Evolutionary conservation across 1,140 invertebrate species (phyloP), one percentile per base, ranked within the genome.

Genomic region (Drosophila elegans): DNA sequence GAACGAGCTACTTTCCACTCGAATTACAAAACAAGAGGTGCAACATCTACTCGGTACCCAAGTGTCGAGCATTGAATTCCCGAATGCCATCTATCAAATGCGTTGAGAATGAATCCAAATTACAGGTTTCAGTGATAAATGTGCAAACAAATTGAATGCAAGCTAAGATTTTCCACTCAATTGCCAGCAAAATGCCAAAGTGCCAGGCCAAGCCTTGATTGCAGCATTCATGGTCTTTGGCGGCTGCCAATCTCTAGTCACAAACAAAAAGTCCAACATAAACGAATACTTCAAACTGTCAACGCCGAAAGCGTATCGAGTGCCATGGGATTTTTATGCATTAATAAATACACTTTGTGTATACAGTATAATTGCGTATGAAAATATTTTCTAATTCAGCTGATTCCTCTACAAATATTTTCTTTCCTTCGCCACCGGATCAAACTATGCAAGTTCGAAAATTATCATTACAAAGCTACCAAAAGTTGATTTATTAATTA

Each of bases 381-480:
- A 71, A 56, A 71, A 71, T 56, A 71, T 72, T 71, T 42, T 54
- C 16, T 27, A n/a, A 9, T 29, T 25, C 48, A 39, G 12, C 27
- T 16, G 49, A 6, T 56, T 64, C 45, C 59, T 62, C 57, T 16
- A 27, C 38, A 54, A 62, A 74, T 62, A 55, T 62, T 74, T 62
- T 45, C 38, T 16, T 32, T 32, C 13, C 34, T 21, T n/a, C 34
- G 57, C 63, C 41, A 55, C 16, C 7, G 49, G 9, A 39, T 71
- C 51, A 34, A 71, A 71, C 54, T 71, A 79, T 59, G 46, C 44
- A 38, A 57, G 45, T 21, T 41, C 21, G 41, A 11, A 63, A 86
- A 86, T 85, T 85, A 80, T 36, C 82, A 86, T 86, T 39, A 64
- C 78, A 86, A 86, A 78, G 82, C 82, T 71, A 77, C 68, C 61